phyloP scores from a whole-genome alignment of 2,113 vertebrate genomes.

The Labrus mixtus region DNA sequence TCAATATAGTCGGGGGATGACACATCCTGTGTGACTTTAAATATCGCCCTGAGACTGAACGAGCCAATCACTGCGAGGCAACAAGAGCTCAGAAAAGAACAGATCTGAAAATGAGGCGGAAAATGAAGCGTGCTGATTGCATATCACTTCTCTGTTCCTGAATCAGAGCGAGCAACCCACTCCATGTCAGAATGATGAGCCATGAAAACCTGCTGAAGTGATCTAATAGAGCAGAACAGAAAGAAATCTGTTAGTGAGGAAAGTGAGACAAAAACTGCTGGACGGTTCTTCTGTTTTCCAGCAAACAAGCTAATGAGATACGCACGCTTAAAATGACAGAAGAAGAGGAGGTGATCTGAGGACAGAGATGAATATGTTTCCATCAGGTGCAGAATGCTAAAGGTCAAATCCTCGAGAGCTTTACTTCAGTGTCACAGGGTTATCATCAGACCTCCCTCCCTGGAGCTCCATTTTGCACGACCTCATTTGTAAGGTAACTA shows the following conservation, averaged over 20 bases:
- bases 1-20: conserved; percentile 16
- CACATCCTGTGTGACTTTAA: too few relatives aligned
- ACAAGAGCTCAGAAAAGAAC: conserved; percentile 3
- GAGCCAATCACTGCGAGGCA: conserved; percentile 12
- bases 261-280: background rate
- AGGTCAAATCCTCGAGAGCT: conserved; percentile 6
- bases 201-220: conserved; percentile 2
- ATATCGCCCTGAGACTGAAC: background rate
- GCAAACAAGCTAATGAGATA: background rate
- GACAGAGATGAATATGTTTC: too few relatives aligned
- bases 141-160: background rate
- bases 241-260: background rate
- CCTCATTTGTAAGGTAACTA: too few relatives aligned
- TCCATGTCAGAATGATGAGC: background rate
- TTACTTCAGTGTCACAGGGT: conserved; percentile 6
- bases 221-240: background rate
- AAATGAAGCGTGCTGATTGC: conserved; percentile 3
- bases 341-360: background rate
- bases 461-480: too few relatives aligned
- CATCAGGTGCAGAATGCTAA: conserved; percentile 8
- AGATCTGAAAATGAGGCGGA: background rate
- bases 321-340: conserved; percentile 10
- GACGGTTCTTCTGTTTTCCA: too few relatives aligned
- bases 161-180: background rate
- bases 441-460: background rate